Evolutionary conservation across 2,113 vertebrate species (phyloP), one percentile per base, ranked within the genome.

Genomic region (Struthio camelus): DNA sequence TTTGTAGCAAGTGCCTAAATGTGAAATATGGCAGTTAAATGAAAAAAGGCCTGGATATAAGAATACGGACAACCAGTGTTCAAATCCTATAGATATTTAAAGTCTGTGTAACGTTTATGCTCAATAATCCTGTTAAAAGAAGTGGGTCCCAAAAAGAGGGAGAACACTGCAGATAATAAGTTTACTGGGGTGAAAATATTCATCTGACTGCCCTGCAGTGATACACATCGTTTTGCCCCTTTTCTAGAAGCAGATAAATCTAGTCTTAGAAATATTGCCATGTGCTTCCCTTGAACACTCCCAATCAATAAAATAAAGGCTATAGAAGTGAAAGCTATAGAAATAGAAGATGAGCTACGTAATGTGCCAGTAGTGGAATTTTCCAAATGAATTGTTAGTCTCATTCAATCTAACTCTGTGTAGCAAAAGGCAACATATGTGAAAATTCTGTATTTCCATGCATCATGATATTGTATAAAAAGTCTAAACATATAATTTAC

Each of bases 351-450:
- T n/a, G 64, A 95, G 32, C 56, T 59, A 72, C 72, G 81, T 85
- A 85, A 95, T 70, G 40, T 85, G 28, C 80, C 77, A 85, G 20
- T 94, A 94, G 91, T 91, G 73, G 90, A 91, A 72, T 73, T 62
- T 85, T 75, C 91, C 84, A 91, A 87, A 95, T 96, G 93, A 89
- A 66, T 77, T 72, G 92, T 90, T 59, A 89, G 70, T 46, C 72
- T 72, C 80, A 93, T 97, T 93, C 94, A 96, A 79, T 91, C 86
- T 93, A 96, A 95, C 80, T 72, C 36, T 73, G 56, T 73, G 66
- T 87, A 89, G 91, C 80, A 89, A 93, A 96, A 93, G 77, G 80
- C 80, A 93, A 93, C 92, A 76, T 87, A 92, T 92, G 34, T 88
- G 86, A 46, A 24, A 87, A 79, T 50, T 80, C 14, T 80, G 93